Evolutionary conservation across 1,140 invertebrate genomes (phyloP).

Genomic region (Drosophila bipectinata): DNA sequence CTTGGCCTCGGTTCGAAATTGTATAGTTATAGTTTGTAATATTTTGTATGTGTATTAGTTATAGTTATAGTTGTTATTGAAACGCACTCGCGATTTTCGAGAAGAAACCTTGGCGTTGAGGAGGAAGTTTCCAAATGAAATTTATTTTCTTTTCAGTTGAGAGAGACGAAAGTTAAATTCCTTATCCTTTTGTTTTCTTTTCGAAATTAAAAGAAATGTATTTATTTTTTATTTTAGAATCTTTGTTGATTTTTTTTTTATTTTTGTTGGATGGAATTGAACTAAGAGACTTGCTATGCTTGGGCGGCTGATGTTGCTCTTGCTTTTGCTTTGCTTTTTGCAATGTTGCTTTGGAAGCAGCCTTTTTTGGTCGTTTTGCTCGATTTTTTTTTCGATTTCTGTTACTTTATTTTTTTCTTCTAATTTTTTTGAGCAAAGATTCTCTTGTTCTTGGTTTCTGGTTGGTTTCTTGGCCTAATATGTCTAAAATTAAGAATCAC

Average conservation of each 20-base stretch:
- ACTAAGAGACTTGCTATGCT: slow-evolving; percentile 57
- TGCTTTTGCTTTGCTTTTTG: slow-evolving; percentile 15
- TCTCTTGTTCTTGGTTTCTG: slow-evolving; percentile 20
- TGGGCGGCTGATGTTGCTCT: slow-evolving; percentile 80
- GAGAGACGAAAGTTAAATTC: neutral
- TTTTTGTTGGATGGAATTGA: slow-evolving; percentile 74
- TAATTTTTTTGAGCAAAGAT: slow-evolving; percentile 10
- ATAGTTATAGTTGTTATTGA: slow-evolving; percentile 1
- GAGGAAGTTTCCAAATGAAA: neutral
- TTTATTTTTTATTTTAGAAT: neutral
- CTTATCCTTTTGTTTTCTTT: neutral
- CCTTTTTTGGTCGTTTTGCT: slow-evolving; percentile 40
- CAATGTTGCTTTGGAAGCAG: slow-evolving; percentile 13
- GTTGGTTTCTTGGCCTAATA: slow-evolving; percentile 43
- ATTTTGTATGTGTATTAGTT: neutral
- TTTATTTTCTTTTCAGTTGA: neutral
- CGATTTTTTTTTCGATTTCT: neutral
- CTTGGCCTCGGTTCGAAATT: slow-evolving; percentile 5
- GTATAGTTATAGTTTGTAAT: slow-evolving; percentile 14
- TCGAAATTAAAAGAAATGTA: neutral
- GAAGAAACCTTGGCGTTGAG: slow-evolving; percentile 4
- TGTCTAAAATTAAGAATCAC: slow-evolving; percentile 83
- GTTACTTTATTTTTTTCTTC: slow-evolving; percentile 9
- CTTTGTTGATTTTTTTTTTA: slow-evolving; percentile 1
- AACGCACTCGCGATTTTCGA: slow-evolving; percentile 2